phyloP scores from a whole-genome alignment of 2,888 invertebrate genomes.

The Deilephila elpenor region DNA sequence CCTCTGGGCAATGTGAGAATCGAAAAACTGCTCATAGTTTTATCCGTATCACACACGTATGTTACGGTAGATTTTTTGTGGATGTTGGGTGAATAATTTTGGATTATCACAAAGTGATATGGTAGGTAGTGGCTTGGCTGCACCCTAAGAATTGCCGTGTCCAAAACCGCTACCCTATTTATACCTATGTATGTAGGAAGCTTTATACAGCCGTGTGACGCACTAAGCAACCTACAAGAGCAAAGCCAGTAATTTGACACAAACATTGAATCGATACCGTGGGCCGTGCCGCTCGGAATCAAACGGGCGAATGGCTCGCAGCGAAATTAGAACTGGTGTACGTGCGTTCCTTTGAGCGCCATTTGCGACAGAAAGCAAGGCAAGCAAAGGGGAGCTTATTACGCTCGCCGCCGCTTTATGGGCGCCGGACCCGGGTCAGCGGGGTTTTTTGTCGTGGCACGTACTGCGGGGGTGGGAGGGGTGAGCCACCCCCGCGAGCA shows the following conservation, averaged over 20 bases:
- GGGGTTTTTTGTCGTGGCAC: constrained; percentile 77
- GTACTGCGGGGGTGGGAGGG: constrained; percentile 53
- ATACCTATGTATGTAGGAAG: too few relatives aligned
- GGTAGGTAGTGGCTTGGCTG: too few relatives aligned
- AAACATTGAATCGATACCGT: constrained; percentile 51
- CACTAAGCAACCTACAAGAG: neutral
- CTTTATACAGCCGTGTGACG: neutral
- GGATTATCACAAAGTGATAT: too few relatives aligned
- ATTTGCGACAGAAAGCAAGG: constrained; percentile 67
- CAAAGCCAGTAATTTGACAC: constrained; percentile 39
- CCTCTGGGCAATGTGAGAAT: too few relatives aligned
- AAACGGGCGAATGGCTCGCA: constrained; percentile 48
- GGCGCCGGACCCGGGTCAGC: constrained; percentile 74
- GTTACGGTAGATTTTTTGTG: too few relatives aligned
- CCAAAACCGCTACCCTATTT: too few relatives aligned
- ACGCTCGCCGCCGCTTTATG: constrained; percentile 74
- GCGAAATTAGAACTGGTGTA: constrained; percentile 74
- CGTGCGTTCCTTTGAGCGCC: constrained; percentile 76
- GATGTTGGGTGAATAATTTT: too few relatives aligned
- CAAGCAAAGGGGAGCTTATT: constrained; percentile 67
- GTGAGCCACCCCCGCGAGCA: constrained; percentile 57
- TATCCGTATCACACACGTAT: too few relatives aligned
- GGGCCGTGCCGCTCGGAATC: constrained; percentile 48
- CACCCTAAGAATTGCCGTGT: too few relatives aligned
- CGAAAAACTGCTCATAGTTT: too few relatives aligned